Percentiles rank a stretch among this genome's conserved stretches.
Conservation (phyloP, 2,113 vertebrate genomes). For the Bujurquina vittata region DNA sequence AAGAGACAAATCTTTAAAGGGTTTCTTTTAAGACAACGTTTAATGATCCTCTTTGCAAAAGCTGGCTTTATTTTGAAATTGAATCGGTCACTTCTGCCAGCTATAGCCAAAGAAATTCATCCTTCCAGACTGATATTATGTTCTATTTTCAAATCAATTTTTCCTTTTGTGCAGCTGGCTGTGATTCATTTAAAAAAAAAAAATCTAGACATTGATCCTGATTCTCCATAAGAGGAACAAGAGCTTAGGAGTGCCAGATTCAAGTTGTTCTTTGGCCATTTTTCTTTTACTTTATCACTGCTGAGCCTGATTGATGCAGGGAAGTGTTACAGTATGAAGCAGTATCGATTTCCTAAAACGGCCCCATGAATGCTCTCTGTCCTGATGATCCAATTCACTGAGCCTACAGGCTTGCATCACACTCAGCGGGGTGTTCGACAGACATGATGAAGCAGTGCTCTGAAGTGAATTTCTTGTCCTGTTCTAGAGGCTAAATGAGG, state of each 20-base stretch:
- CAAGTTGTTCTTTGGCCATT: conserved; percentile 31
- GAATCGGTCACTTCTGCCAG: conserved; percentile 9
- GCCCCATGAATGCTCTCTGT: conserved; percentile 48
- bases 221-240: conserved; percentile 31
- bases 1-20: not conserved
- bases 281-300: conserved; percentile 48
- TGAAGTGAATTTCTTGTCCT: conserved; percentile 11
- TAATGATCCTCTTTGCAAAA: not conserved
- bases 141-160: conserved; percentile 69
- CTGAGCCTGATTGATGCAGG: conserved; percentile 57
- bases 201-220: conserved; percentile 52
- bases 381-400: conserved; percentile 58
- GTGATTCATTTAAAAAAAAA: conserved; percentile 47
- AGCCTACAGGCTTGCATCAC: conserved; percentile 39
- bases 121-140: conserved; percentile 45
- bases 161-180: conserved; percentile 40
- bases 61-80: conserved; percentile 28
- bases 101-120: conserved; percentile 14
- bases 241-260: conserved; percentile 35
- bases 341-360: conserved; percentile 64
- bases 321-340: conserved; percentile 60
- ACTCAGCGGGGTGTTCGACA: conserved; percentile 33
- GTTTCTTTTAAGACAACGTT: not conserved
- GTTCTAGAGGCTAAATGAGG: conserved; percentile 24
- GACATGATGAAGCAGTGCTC: conserved; percentile 34